These are phyloP conservation scores for Silurus meridionalis DNA, from an alignment of 2,113 vertebrate species.

Conservation along the genomic window DNA sequence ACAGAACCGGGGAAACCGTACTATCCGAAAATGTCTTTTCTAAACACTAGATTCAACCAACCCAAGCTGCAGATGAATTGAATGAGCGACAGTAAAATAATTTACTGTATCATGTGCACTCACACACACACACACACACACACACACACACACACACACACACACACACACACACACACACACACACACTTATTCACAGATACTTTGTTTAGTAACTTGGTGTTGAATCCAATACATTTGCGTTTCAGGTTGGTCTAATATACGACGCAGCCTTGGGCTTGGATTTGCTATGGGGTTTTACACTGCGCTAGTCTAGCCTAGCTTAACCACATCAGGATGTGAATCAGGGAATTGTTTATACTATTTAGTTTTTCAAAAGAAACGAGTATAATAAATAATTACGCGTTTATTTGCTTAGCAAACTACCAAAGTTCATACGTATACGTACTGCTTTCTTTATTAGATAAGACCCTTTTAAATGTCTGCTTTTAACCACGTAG, in stretches of 20 bases:
- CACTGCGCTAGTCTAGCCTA: not conserved
- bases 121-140: too few species aligned
- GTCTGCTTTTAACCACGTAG: too few species aligned
- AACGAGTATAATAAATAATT: too few species aligned
- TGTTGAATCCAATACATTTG: not conserved
- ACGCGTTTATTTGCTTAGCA: not conserved
- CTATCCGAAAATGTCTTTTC: not conserved
- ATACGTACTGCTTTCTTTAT: not conserved
- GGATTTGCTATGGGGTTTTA: not conserved
- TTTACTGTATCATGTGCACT: not conserved
- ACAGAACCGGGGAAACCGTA: not conserved
- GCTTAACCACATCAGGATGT: not conserved
- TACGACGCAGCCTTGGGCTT: not conserved
- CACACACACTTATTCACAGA: not conserved
- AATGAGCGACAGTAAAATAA: not conserved
- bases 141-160: too few species aligned
- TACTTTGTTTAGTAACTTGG: not conserved
- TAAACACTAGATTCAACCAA: not conserved
- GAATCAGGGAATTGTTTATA: not conserved
- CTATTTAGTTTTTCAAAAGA: too few species aligned
- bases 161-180: not conserved
- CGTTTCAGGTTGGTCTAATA: not conserved
- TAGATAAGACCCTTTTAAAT: not conserved
- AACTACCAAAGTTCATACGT: not conserved
- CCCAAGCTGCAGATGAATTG: not conserved